Percentiles rank a stretch among this genome's conserved stretches.
phyloP scores from a whole-genome alignment of 2,113 vertebrate genomes.

The Channa argus region DNA sequence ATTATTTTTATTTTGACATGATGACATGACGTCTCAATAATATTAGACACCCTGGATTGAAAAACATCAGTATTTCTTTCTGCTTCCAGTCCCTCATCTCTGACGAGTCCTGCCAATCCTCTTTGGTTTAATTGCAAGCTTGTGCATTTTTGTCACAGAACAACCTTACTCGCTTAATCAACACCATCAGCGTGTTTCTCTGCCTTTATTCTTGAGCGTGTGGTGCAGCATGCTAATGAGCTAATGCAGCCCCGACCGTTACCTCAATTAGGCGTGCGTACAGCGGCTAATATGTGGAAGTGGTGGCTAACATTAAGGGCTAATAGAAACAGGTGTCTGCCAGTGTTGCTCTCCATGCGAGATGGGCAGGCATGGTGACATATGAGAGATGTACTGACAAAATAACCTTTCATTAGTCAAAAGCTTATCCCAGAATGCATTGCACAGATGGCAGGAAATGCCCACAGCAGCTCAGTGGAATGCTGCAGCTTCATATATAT shows the following conservation, averaged over 20 bases:
- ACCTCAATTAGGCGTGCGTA: conserved; percentile 71
- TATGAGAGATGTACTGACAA: neutral
- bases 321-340: conserved; percentile 61
- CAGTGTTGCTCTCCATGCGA: neutral
- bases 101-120: conserved; percentile 8
- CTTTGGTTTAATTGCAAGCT: conserved; percentile 55
- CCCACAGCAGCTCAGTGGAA: neutral
- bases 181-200: conserved; percentile 49
- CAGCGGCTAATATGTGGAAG: conserved; percentile 64
- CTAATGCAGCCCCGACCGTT: conserved; percentile 68
- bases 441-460: neutral
- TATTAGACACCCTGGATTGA: neutral
- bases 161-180: conserved; percentile 63
- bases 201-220: conserved; percentile 56
- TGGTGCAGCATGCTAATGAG: conserved; percentile 77
- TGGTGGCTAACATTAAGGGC: conserved; percentile 57
- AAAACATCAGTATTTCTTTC: neutral
- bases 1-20: neutral
- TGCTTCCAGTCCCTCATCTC: conserved; percentile 7
- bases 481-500: neutral
- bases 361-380: neutral
- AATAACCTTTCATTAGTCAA: neutral
- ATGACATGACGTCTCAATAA: neutral
- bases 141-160: conserved; percentile 60
- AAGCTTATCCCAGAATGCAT: conserved; percentile 8